Conservation (phyloP, 2,888 invertebrate species). For the Sinhomidia bicolor region DNA sequence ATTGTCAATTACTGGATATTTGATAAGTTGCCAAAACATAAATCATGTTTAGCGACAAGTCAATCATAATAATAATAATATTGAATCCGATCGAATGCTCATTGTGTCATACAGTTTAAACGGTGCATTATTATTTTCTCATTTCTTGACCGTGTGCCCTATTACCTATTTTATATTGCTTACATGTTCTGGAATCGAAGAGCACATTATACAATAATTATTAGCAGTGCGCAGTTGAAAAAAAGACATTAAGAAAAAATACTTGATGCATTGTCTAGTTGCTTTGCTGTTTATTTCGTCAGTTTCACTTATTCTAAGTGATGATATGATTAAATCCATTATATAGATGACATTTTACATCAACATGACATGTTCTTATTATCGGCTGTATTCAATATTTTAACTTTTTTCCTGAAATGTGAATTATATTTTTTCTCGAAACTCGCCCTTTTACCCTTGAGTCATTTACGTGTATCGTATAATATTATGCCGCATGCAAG, state of each 20-base stretch:
- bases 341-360: neutral
- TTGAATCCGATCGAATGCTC: too few relatives aligned
- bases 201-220: neutral
- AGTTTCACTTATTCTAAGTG: neutral
- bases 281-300: neutral
- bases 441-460: neutral
- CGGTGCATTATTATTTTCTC: too few relatives aligned
- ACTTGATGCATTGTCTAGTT: neutral
- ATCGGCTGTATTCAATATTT: neutral
- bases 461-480: too few relatives aligned
- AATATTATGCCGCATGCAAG: too few relatives aligned
- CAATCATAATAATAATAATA: too few relatives aligned
- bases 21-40: neutral
- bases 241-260: neutral
- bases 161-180: neutral
- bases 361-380: neutral
- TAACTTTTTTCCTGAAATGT: neutral
- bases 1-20: neutral
- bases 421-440: neutral
- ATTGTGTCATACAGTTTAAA: too few relatives aligned
- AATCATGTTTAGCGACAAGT: too few relatives aligned
- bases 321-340: neutral
- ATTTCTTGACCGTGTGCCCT: too few relatives aligned
- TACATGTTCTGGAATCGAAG: neutral
- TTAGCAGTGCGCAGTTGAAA: neutral